phyloP scores from a whole-genome alignment of 2,797 vertebrate genomes.

The Rhinichthys osculus region DNA sequence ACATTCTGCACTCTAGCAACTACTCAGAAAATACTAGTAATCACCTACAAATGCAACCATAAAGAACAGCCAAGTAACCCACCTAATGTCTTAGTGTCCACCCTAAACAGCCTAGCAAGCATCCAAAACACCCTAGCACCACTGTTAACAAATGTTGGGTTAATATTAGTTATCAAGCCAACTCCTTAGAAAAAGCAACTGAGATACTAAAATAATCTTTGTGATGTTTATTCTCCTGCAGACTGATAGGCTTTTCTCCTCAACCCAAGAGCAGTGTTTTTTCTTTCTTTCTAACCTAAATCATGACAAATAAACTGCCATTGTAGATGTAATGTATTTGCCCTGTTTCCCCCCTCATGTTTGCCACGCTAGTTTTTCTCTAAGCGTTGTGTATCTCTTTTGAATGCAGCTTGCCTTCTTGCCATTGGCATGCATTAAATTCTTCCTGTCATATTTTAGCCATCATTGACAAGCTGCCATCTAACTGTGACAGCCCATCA shows the following conservation, averaged over 20 bases:
- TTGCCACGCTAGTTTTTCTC: not conserved
- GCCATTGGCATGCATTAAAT: conserved; percentile 23
- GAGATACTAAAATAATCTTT: not conserved
- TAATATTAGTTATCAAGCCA: not conserved
- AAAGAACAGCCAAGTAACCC: not conserved
- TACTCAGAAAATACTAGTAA: not conserved
- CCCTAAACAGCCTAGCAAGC: not conserved
- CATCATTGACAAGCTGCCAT: conserved; percentile 26
- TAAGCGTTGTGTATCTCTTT: not conserved
- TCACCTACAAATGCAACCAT: not conserved
- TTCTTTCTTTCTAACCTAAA: not conserved
- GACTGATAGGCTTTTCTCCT: not conserved
- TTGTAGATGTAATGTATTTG: not conserved
- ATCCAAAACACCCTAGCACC: not conserved
- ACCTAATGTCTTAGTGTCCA: not conserved
- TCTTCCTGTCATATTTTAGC: conserved; percentile 8
- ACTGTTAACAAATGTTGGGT: not conserved
- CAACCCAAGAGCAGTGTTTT: not conserved
- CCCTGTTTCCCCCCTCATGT: not conserved
- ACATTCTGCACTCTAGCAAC: not conserved
- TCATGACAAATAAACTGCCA: not conserved
- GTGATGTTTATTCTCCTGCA: not conserved
- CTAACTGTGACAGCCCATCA: conserved; percentile 40
- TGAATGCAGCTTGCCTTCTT: not conserved
- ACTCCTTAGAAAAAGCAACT: not conserved